These are phyloP conservation scores for Musca domestica DNA, from an alignment of 1,140 invertebrate genomes.

Conservation along the genomic window DNA sequence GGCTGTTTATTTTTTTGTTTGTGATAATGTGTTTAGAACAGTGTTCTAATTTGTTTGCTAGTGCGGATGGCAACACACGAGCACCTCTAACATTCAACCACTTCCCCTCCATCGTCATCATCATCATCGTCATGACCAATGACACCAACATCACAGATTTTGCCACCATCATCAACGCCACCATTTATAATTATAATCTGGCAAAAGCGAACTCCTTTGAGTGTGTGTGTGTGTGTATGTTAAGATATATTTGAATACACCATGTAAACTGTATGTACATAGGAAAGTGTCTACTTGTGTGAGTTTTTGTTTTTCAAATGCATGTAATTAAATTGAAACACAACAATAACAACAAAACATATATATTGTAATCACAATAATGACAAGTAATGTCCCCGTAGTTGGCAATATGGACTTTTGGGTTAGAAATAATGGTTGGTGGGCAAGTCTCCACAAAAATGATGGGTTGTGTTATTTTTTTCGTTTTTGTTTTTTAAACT, in stretches of 20 bases:
- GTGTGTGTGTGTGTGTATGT: too few relatives aligned
- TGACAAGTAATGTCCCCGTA: constrained; percentile 20
- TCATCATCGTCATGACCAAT: too few relatives aligned
- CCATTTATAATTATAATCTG: too few relatives aligned
- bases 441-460: too few relatives aligned
- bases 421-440: too few relatives aligned
- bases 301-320: constrained; percentile 16
- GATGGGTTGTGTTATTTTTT: too few relatives aligned
- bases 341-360: constrained; percentile 4
- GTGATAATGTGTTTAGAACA: not conserved
- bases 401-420: not conserved
- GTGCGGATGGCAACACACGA: not conserved
- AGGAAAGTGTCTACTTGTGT: not conserved
- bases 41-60: constrained; percentile 12
- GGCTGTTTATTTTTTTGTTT: not conserved
- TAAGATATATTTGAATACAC: too few relatives aligned
- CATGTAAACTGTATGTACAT: not conserved
- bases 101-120: too few relatives aligned
- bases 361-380: constrained; percentile 25
- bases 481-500: too few relatives aligned
- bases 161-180: too few relatives aligned
- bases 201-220: too few relatives aligned
- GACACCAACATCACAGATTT: too few relatives aligned
- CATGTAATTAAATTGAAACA: constrained; percentile 26
- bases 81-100: not conserved